These are phyloP conservation scores for Zeus faber DNA, from an alignment of 2,113 vertebrate genomes.

Conservation along the genomic window DNA sequence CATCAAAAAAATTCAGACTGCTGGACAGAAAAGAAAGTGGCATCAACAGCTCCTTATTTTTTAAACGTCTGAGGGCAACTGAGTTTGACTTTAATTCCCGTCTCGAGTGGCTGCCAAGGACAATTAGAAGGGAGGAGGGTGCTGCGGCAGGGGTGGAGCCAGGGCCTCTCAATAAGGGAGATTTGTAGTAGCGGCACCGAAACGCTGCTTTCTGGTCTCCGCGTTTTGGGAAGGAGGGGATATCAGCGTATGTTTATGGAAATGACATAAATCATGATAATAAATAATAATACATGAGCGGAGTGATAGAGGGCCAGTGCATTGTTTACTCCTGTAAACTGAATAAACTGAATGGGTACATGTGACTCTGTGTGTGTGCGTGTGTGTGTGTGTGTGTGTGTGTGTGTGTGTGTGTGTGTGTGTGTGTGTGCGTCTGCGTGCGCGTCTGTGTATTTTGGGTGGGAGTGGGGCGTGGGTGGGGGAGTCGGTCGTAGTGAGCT, in stretches of 20 bases:
- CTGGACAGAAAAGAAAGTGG: neutral
- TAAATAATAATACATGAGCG: too few species aligned
- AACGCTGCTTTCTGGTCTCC: conserved; percentile 13
- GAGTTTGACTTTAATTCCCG: conserved; percentile 22
- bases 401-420: conserved; percentile 10
- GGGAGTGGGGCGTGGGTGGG: neutral
- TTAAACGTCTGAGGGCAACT: conserved; percentile 24
- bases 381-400: conserved; percentile 11
- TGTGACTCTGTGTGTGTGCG: conserved; percentile 3
- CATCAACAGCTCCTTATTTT: conserved; percentile 36
- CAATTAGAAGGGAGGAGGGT: conserved; percentile 20
- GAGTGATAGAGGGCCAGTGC: too few species aligned
- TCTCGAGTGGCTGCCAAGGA: conserved; percentile 20
- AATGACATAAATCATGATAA: too few species aligned
- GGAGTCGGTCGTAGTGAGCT: conserved; percentile 4
- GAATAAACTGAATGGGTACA: neutral
- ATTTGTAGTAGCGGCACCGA: too few species aligned
- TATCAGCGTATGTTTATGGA: conserved; percentile 25
- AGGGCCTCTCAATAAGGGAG: neutral
- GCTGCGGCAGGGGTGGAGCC: conserved; percentile 1
- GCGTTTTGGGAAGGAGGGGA: conserved; percentile 20
- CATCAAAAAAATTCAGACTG: too few species aligned
- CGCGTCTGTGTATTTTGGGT: conserved; percentile 6
- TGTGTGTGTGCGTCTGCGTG: conserved; percentile 8
- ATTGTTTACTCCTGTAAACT: conserved; percentile 25